Evolutionary conservation across 2,888 invertebrate species (phyloP).

Genomic region (Cabera pusaria): DNA sequence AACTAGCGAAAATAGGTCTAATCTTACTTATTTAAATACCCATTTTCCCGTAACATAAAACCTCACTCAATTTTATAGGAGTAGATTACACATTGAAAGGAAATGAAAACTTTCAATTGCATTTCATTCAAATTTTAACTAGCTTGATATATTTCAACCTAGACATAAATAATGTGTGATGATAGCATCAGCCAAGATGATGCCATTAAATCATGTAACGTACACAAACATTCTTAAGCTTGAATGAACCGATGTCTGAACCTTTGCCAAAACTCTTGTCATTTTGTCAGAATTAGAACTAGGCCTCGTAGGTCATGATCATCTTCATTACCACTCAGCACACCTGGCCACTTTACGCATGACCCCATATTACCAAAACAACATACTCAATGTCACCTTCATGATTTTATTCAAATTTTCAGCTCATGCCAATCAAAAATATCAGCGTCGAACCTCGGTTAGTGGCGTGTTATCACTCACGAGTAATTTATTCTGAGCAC

Average conservation of each 20-base stretch:
- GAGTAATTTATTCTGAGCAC: slow-evolving; percentile 56
- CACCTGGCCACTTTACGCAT: slow-evolving; percentile 44
- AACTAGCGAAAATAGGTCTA: too few species aligned
- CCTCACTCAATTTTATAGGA: too few species aligned
- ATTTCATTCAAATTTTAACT: too few species aligned
- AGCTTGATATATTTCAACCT: too few species aligned
- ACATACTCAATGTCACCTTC: slow-evolving; percentile 27
- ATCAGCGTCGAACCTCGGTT: slow-evolving; percentile 37
- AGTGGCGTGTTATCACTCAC: slow-evolving; percentile 53
- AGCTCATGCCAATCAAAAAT: slow-evolving; percentile 29
- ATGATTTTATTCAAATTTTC: slow-evolving; percentile 16
- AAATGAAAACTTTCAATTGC: too few species aligned
- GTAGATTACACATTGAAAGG: too few species aligned
- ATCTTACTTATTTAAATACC: too few species aligned
- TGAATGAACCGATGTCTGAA: slow-evolving; percentile 72
- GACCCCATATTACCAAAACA: slow-evolving; percentile 17
- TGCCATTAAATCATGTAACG: slow-evolving; percentile 38
- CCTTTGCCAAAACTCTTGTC: slow-evolving; percentile 64
- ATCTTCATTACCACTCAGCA: slow-evolving; percentile 38
- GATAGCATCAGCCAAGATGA: slow-evolving; percentile 16
- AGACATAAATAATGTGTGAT: neutral
- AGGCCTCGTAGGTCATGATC: slow-evolving; percentile 74
- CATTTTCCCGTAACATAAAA: too few species aligned
- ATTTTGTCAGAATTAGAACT: slow-evolving; percentile 55
- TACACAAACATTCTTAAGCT: slow-evolving; percentile 41